Conservation (phyloP, 2,888 invertebrate genomes). For the Apocheima hispidaria region DNA sequence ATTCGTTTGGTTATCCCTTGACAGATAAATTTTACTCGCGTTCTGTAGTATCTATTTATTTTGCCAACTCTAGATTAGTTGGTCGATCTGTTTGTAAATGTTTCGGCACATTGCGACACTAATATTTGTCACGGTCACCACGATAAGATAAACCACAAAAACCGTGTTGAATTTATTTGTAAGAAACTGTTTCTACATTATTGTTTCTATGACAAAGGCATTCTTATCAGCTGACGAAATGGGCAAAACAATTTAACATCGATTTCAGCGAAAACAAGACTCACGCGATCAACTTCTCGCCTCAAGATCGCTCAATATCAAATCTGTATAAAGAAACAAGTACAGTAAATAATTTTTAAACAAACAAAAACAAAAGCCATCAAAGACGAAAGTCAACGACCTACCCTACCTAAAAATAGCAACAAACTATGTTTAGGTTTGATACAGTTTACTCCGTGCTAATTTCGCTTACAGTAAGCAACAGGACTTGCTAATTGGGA, state of each 20-base stretch:
- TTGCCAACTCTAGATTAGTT: not conserved
- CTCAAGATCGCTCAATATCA: not conserved
- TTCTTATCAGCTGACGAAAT: constrained; percentile 26
- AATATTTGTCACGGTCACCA: constrained; percentile 24
- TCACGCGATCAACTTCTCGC: not conserved
- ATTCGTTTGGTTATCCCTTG: too few species aligned
- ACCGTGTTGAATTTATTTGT: constrained; percentile 28
- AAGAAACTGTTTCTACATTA: constrained; percentile 19
- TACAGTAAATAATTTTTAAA: not conserved
- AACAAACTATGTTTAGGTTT: not conserved
- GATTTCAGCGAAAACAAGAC: constrained; percentile 1
- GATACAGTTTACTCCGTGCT: constrained; percentile 28
- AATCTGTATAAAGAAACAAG: not conserved
- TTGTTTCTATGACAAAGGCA: constrained; percentile 25
- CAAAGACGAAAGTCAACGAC: constrained; percentile 22
- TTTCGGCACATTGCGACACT: constrained; percentile 8
- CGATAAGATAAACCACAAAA: constrained; percentile 29
- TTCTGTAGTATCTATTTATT: too few species aligned
- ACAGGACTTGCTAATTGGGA: constrained; percentile 55
- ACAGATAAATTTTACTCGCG: too few species aligned
- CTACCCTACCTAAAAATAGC: not conserved
- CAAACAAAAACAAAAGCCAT: not conserved
- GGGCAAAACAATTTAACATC: constrained; percentile 22
- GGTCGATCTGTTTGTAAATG: constrained; percentile 1
- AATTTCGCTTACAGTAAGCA: constrained; percentile 6